A percentile compares a stretch with the other conserved stretches of the same genome.
These are phyloP conservation scores for Drosophila seclusa DNA, from an alignment of 2,888 invertebrate species.

Conservation along the genomic window DNA sequence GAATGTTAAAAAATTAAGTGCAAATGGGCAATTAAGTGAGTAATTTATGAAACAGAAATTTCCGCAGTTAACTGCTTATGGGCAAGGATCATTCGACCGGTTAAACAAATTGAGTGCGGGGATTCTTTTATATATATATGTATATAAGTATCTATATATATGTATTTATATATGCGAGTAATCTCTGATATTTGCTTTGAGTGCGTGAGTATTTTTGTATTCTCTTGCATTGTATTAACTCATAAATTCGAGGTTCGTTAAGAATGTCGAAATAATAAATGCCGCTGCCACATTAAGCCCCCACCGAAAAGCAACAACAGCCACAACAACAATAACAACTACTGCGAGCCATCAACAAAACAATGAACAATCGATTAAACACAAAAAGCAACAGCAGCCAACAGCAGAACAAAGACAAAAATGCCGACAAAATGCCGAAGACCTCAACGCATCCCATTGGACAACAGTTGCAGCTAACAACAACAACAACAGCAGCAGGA, in stretches of 20 bases:
- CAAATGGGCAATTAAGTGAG: slow-evolving; percentile 76
- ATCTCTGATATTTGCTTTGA: slow-evolving; percentile 20
- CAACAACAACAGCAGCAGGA: slow-evolving; percentile 26
- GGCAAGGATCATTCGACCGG: slow-evolving; percentile 61
- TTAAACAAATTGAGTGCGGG: slow-evolving; percentile 61
- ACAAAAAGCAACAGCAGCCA: slow-evolving; percentile 68
- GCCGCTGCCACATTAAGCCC: slow-evolving; percentile 76
- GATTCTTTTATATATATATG: not conserved
- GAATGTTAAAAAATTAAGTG: slow-evolving; percentile 73
- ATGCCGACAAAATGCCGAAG: slow-evolving; percentile 66
- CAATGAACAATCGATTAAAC: slow-evolving; percentile 81
- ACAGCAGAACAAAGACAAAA: slow-evolving; percentile 69
- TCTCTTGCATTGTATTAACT: slow-evolving; percentile 74
- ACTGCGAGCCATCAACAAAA: slow-evolving; percentile 60
- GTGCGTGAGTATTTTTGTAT: slow-evolving; percentile 48
- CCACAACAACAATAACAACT: slow-evolving; percentile 40
- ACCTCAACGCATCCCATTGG: slow-evolving; percentile 51
- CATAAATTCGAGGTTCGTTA: slow-evolving; percentile 82
- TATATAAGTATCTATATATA: not conserved
- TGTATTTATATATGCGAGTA: not conserved
- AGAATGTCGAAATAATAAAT: slow-evolving; percentile 83
- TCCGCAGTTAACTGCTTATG: slow-evolving; percentile 54
- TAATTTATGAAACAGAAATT: slow-evolving; percentile 73
- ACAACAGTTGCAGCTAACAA: slow-evolving; percentile 49
- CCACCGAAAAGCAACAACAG: slow-evolving; percentile 23